phyloP scores from a whole-genome alignment of 2,797 vertebrate genomes.

The Enteromius afrohamiltoni region DNA sequence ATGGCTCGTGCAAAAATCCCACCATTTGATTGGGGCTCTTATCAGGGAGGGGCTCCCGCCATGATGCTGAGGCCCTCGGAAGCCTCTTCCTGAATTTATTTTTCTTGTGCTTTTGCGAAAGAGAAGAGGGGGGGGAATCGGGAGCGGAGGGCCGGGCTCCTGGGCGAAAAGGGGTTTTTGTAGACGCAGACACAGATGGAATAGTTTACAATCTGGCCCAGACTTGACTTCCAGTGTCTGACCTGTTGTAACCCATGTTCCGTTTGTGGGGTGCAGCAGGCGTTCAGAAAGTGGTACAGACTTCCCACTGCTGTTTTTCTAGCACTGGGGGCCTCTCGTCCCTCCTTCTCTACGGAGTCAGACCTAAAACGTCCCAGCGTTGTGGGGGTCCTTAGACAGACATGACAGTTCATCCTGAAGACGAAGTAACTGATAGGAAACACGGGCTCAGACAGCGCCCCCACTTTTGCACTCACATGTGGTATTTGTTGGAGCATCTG shows the following conservation, averaged over 20 bases:
- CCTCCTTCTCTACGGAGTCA: conserved; percentile 51
- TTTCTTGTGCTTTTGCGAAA: conserved; percentile 65
- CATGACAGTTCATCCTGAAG: conserved; percentile 63
- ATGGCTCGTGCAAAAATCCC: conserved; percentile 63
- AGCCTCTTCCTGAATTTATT: conserved; percentile 69
- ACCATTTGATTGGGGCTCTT: conserved; percentile 62
- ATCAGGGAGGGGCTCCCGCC: conserved; percentile 61
- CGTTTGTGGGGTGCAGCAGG: conserved; percentile 67
- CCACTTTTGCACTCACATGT: conserved; percentile 71
- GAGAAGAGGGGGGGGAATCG: conserved; percentile 40
- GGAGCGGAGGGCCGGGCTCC: conserved; percentile 43
- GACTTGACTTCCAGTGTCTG: conserved; percentile 87
- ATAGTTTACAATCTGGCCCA: conserved; percentile 83
- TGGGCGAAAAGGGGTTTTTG: conserved; percentile 60
- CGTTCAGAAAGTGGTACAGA: conserved; percentile 70
- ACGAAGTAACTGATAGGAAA: conserved; percentile 76
- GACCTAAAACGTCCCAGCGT: conserved; percentile 30
- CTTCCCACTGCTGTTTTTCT: conserved; percentile 71
- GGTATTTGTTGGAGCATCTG: conserved; percentile 74
- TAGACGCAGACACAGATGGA: conserved; percentile 83
- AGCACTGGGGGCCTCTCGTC: conserved; percentile 55
- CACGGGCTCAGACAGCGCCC: conserved; percentile 63
- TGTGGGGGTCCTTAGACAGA: conserved; percentile 29
- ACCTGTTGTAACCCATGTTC: conserved; percentile 85
- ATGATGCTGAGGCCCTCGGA: conserved; percentile 64